Evolutionary conservation across 2,797 vertebrate genomes (phyloP), one percentile per base, ranked within the genome.

Genomic region (Periophthalmus magnuspinnatus): DNA sequence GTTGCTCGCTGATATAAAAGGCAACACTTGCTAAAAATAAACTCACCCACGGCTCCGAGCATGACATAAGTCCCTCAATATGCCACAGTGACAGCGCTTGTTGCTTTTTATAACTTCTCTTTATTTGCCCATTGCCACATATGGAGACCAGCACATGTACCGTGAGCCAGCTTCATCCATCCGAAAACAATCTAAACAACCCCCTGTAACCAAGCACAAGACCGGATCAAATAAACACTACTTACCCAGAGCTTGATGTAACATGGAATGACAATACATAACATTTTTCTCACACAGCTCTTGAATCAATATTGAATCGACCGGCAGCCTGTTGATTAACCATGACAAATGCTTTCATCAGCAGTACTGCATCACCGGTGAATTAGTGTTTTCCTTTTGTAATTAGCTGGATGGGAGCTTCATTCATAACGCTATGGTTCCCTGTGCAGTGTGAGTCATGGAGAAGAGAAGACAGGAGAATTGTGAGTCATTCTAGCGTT

Each of bases 21-120:
- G 86, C 80, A 83, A 76, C 81, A 76, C 67, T 54, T 63, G 61
- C 89, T 92, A 92, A 90, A 84, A 92, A 91, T 93, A 93, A 87
- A 1, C 66, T 79, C 47, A 69, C 75, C 78, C 69, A 56, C 75
- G 79, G 81, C 84, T 73, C 59, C 19, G 28, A 74, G 50, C 75
- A 88, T 91, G 90, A 91, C 89, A 88, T 83, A 85, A 91, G 86
- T 67, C 65, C 71, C 79, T 76, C 79, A 70, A 75, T 81, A 58
- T 66, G 78, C 77, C 81, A 82, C 83, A 76, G 71, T 65, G 74
- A 72, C 16, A 22, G 45, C 19, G 76, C 71, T 54, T 75, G 79
- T 74, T 89, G 85, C 88, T 78, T 74, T 79, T 82, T 90, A 81
- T 84, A 81, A 82, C 83, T 60, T 83, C 69, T 71, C 82, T 80